Evolutionary conservation across 2,113 vertebrate genomes (phyloP).

Genomic region (Collichthys lucidus): DNA sequence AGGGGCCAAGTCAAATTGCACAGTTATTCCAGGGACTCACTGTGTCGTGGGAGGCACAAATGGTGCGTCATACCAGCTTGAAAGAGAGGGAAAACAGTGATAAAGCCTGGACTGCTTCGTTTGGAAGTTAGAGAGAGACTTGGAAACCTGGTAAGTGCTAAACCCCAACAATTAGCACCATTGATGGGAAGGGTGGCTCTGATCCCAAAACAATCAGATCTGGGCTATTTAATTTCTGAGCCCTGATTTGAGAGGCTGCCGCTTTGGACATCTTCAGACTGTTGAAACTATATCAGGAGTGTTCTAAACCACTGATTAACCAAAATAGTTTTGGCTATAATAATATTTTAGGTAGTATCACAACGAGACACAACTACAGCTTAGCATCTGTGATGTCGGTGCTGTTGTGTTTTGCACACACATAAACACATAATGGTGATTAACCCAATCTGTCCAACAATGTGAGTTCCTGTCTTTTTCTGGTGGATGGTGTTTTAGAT

Average conservation of each 20-base stretch:
- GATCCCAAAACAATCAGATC: constrained; percentile 62
- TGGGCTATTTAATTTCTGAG: constrained; percentile 50
- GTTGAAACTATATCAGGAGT: constrained; percentile 9
- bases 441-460: background rate
- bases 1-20: constrained; percentile 58
- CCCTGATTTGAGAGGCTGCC: constrained; percentile 26
- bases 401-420: background rate
- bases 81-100: constrained; percentile 39
- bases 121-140: constrained; percentile 45
- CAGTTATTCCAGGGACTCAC: constrained; percentile 56
- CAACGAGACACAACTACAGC: background rate
- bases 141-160: constrained; percentile 64
- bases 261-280: constrained; percentile 7
- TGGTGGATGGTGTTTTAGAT: background rate
- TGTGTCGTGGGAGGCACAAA: constrained; percentile 47
- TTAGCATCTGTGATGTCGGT: background rate
- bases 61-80: constrained; percentile 60
- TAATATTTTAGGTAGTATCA: background rate
- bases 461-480: background rate
- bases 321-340: background rate
- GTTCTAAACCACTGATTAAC: background rate
- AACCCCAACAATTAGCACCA: constrained; percentile 65
- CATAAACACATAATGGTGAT: background rate
- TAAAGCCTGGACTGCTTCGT: constrained; percentile 52
- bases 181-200: constrained; percentile 53